phyloP scores from a whole-genome alignment of 2,113 vertebrate species.

The Callopanchax toddi region DNA sequence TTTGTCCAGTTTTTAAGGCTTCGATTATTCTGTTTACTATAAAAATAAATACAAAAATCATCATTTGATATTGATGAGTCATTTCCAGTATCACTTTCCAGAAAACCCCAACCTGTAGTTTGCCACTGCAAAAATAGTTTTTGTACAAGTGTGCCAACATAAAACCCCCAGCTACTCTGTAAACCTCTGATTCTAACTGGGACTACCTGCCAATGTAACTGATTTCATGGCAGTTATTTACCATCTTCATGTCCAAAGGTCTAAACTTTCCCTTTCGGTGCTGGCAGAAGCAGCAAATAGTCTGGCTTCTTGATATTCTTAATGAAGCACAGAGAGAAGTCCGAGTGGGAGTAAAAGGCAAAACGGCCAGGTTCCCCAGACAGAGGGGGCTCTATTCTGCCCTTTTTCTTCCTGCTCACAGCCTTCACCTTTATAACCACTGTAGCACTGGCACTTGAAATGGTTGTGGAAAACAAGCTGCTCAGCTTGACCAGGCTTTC shows the following conservation, averaged over 20 bases:
- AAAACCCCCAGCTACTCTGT: neutral
- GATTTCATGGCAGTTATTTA: too few species aligned
- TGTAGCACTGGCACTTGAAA: constrained; percentile 92
- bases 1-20: constrained; percentile 2
- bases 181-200: constrained; percentile 1
- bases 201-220: neutral
- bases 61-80: neutral
- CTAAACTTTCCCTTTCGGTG: constrained; percentile 26
- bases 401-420: constrained; percentile 68
- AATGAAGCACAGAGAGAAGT: constrained; percentile 70
- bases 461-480: constrained; percentile 63
- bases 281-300: constrained; percentile 20
- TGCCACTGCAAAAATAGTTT: neutral
- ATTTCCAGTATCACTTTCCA: neutral
- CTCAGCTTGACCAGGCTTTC: constrained; percentile 58
- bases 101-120: neutral
- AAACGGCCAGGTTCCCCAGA: constrained; percentile 56
- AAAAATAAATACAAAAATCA: constrained; percentile 7
- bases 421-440: constrained; percentile 79
- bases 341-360: constrained; percentile 70
- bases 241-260: too few species aligned
- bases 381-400: constrained; percentile 60
- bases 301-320: constrained; percentile 44
- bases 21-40: neutral
- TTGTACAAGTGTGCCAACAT: neutral